phyloP scores from a whole-genome alignment of 2,888 invertebrate species.

The Nomada lathburiana region DNA sequence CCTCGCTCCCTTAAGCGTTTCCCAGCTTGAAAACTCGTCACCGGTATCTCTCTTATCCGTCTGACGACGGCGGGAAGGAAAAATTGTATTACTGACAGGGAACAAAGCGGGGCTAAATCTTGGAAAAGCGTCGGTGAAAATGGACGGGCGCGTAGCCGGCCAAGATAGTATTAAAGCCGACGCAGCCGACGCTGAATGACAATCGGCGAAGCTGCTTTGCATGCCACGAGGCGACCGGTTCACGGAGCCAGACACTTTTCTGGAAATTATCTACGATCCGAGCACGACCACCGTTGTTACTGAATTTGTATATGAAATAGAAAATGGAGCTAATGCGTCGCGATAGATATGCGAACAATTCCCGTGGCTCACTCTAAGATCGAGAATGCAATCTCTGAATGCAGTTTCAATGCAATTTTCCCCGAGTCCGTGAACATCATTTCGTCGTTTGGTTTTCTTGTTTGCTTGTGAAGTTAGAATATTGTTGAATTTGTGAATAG shows the following conservation, averaged over 20 bases:
- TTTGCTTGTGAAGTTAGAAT: no score
- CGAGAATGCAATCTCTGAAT: no score
- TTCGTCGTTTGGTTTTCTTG: no score
- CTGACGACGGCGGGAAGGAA: not conserved
- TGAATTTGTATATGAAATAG: not conserved
- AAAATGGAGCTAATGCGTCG: no score
- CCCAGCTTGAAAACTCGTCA: not conserved
- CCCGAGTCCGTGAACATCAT: no score
- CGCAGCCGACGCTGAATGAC: constrained; percentile 58
- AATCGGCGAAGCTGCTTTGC: constrained; percentile 64
- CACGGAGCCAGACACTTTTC: constrained; percentile 58
- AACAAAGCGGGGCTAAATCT: constrained; percentile 62
- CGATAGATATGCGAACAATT: no score
- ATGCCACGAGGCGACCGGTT: constrained; percentile 52
- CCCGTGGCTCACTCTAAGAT: no score
- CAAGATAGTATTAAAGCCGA: constrained; percentile 50
- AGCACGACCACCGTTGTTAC: constrained; percentile 5
- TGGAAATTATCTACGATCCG: constrained; percentile 56
- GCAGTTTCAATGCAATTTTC: no score
- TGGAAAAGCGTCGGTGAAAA: constrained; percentile 30
- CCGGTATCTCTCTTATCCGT: constrained; percentile 16
- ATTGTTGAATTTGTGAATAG: no score
- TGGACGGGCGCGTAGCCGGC: constrained; percentile 32
- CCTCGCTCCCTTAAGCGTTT: constrained; percentile 1
- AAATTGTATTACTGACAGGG: constrained; percentile 29